phyloP scores from a whole-genome alignment of 1,140 invertebrate genomes.

The Drosophila lacteicornis region DNA sequence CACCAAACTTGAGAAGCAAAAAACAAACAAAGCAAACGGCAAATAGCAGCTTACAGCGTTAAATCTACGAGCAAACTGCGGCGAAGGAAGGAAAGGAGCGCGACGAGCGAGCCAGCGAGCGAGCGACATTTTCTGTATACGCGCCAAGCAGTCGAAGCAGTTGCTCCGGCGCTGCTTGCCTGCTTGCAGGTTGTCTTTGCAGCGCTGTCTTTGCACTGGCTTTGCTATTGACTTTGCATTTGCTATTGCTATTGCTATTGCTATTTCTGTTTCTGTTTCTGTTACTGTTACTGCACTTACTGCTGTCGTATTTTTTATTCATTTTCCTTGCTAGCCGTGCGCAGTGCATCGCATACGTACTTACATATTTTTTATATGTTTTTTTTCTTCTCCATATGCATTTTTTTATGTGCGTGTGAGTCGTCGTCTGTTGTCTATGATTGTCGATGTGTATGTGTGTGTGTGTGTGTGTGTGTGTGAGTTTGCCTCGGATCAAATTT shows the following conservation, averaged over 20 bases:
- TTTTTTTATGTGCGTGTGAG: slow-evolving; percentile 75
- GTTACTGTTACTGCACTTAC: slow-evolving; percentile 65
- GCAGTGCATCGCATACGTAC: slow-evolving; percentile 21
- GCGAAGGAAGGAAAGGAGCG: slow-evolving; percentile 30
- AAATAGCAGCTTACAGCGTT: slow-evolving; percentile 31
- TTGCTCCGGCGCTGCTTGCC: slow-evolving; percentile 14
- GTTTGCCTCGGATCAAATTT: slow-evolving; percentile 82
- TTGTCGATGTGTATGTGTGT: slow-evolving; percentile 37
- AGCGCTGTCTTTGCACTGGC: slow-evolving; percentile 30
- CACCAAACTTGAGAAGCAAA: slow-evolving; percentile 67
- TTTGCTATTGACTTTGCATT: slow-evolving; percentile 46
- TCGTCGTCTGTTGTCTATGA: slow-evolving; percentile 48
- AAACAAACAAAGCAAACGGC: slow-evolving; percentile 32
- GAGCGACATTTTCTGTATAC: slow-evolving; percentile 76
- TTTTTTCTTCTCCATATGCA: slow-evolving; percentile 72
- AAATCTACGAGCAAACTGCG: slow-evolving; percentile 4
- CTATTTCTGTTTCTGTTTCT: slow-evolving; percentile 60
- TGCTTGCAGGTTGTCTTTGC: slow-evolving; percentile 29
- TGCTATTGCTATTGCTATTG: slow-evolving; percentile 21
- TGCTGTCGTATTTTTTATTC: slow-evolving; percentile 59
- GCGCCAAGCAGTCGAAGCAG: slow-evolving; percentile 40
- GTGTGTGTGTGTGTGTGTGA: slow-evolving; percentile 58
- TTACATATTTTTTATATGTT: slow-evolving; percentile 18
- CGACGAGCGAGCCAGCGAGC: slow-evolving; percentile 4
- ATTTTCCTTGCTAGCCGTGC: slow-evolving; percentile 57